Conservation (phyloP, 2,888 invertebrate species). For the Horisme vitalbata region DNA sequence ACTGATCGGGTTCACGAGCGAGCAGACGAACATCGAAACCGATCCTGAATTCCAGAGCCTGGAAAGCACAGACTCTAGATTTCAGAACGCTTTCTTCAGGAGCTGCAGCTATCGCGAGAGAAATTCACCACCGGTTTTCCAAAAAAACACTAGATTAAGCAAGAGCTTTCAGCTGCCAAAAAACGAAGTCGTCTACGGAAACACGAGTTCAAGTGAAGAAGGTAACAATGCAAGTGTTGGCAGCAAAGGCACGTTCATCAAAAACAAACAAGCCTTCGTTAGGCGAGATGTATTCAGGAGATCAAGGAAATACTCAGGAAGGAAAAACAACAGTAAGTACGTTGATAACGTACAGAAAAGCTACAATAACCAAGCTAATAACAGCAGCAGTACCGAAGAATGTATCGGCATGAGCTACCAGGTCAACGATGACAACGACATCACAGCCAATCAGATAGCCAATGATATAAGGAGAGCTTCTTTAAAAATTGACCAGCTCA, state of each 20-base stretch:
- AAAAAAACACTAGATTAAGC: conserved; percentile 79
- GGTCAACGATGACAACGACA: conserved; percentile 80
- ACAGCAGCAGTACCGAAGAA: conserved; percentile 76
- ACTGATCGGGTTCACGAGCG: conserved; percentile 76
- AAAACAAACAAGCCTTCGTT: conserved; percentile 81
- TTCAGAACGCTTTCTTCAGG: conserved; percentile 74
- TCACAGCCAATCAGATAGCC: conserved; percentile 79
- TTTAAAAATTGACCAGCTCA: conserved; percentile 80
- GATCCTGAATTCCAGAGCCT: conserved; percentile 80
- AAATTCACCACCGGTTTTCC: conserved; percentile 76
- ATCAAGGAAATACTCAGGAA: conserved; percentile 76
- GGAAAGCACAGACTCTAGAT: conserved; percentile 78
- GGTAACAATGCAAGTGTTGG: conserved; percentile 66
- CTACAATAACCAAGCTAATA: conserved; percentile 62
- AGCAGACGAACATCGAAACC: conserved; percentile 79
- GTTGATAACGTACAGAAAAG: conserved; percentile 60
- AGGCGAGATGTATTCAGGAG: conserved; percentile 76
- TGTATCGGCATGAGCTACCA: conserved; percentile 77
- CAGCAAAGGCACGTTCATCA: conserved; percentile 81
- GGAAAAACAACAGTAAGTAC: conserved; percentile 69
- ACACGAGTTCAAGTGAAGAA: conserved; percentile 79
- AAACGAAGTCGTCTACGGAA: conserved; percentile 69
- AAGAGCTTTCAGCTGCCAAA: conserved; percentile 79
- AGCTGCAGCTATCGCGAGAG: conserved; percentile 78
- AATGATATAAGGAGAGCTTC: conserved; percentile 82